phyloP scores from a whole-genome alignment of 1,140 invertebrate genomes.

The Brachionus rotundiformis region DNA sequence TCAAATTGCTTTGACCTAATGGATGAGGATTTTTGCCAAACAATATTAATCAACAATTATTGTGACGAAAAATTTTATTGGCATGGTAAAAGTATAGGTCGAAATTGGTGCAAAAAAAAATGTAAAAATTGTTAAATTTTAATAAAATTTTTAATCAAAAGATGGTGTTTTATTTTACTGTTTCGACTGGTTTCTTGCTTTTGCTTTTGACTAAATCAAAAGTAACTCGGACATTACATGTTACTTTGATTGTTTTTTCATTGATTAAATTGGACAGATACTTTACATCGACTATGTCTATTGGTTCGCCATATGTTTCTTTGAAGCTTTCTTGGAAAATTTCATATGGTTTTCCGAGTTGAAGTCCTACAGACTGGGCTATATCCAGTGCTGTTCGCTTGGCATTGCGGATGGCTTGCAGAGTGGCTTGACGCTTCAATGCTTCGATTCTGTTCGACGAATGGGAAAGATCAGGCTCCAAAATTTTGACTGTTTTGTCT shows the following conservation, averaged over 20 bases:
- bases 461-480: conserved; percentile 59
- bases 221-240: conserved; percentile 21
- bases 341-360: neutral
- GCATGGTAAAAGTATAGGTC: conserved; percentile 24
- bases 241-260: conserved; percentile 28
- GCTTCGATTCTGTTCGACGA: conserved; percentile 57
- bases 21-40: conserved; percentile 7
- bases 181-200: neutral
- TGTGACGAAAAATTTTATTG: conserved; percentile 45
- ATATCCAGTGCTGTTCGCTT: conserved; percentile 61
- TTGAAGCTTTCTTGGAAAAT: conserved; percentile 23
- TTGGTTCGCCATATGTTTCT: neutral
- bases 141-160: conserved; percentile 27
- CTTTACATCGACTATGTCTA: neutral
- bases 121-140: conserved; percentile 40
- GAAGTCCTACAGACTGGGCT: conserved; percentile 57
- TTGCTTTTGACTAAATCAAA: conserved; percentile 5
- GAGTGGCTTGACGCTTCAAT: conserved; percentile 58
- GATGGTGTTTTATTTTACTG: neutral
- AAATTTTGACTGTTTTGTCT: conserved; percentile 57
- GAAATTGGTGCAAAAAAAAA: conserved; percentile 41
- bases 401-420: conserved; percentile 60
- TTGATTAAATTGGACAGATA: conserved; percentile 6
- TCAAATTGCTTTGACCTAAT: conserved; percentile 12
- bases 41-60: neutral